Base-by-base conservation (phyloP, 2,888 invertebrate species). In the Drosophila anceps region DNA sequence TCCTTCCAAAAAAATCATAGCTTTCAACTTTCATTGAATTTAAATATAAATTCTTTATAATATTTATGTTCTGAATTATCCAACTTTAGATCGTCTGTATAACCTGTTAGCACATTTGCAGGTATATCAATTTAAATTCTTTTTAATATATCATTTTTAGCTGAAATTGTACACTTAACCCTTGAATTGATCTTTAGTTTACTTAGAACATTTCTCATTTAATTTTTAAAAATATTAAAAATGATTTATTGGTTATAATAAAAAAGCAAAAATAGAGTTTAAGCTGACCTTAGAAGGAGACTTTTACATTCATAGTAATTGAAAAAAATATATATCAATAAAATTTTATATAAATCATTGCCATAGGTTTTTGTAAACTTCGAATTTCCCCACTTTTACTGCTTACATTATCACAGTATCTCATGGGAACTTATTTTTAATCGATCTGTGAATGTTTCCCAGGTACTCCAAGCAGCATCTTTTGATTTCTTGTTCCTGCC, bases 371-470 rank as follows among this genome's bases (percentile, higher is more conserved):
- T 0, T 9, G 8, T 24, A 44, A 24, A 13, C 3, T 24, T 20
- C 7, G 4, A 46, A 24, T n/a, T 8, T n/a, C 2, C 2, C 1
- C 12, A 31, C 6, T 29, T n/a, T 0, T 4, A 12, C n/a, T n/a
- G 46, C 24, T 46, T 15, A 15, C 44, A 24, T 15, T 15, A 15
- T 24, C 1, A 5, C 15, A 15, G 9, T 10, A 27, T 68, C 57
- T 58, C 72, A 59, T 54, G 66, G 41, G 74, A 71, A 61, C 27
- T 18, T 39, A 50, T 43, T 68, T 59, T 69, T 35, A 59, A 74
- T 64, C 60, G 62, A 65, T 73, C 31, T 46, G 41, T 55, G 63
- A 69, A 76, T 15, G 62, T 39, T 70, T 58, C 69, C 69, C 81
- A 77, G 70, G 63, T 77, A 64, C 20, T 39, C 44, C 3, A 33